phyloP scores from a whole-genome alignment of 2,888 invertebrate genomes.

The Phengaris arion region DNA sequence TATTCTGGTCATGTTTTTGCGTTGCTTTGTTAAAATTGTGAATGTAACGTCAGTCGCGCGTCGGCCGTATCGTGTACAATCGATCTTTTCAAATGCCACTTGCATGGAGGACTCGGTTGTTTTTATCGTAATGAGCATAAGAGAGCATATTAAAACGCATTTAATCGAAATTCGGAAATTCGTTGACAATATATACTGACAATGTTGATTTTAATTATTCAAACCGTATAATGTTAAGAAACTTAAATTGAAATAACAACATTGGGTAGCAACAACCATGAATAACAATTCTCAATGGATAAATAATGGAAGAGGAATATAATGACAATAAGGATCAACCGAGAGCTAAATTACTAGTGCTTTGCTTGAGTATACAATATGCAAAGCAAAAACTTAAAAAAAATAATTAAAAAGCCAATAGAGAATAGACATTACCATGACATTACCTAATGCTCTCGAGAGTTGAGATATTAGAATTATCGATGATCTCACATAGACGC shows the following conservation, averaged over 20 bases:
- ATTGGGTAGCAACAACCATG: neutral
- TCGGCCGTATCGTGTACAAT: slow-evolving; percentile 33
- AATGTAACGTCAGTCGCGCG: slow-evolving; percentile 50
- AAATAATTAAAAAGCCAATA: neutral
- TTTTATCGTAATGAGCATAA: neutral
- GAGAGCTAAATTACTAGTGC: neutral
- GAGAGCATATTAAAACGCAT: no score
- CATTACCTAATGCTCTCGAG: slow-evolving; percentile 32
- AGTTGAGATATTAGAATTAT: slow-evolving; percentile 44
- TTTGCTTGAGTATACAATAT: neutral
- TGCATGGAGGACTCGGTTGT: neutral
- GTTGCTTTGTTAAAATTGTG: slow-evolving; percentile 73
- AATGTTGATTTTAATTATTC: neutral
- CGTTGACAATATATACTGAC: neutral
- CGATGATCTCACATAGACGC: slow-evolving; percentile 45
- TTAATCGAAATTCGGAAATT: neutral
- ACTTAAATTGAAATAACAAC: neutral
- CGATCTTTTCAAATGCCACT: slow-evolving; percentile 25
- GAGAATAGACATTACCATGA: neutral
- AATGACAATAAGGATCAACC: neutral
- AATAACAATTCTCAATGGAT: neutral
- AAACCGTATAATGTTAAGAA: neutral
- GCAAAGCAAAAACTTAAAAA: neutral
- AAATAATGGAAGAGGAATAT: neutral
- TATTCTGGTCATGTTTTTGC: slow-evolving; percentile 71